phyloP scores from a whole-genome alignment of 1,140 invertebrate species.

The Fopius arisanus region DNA sequence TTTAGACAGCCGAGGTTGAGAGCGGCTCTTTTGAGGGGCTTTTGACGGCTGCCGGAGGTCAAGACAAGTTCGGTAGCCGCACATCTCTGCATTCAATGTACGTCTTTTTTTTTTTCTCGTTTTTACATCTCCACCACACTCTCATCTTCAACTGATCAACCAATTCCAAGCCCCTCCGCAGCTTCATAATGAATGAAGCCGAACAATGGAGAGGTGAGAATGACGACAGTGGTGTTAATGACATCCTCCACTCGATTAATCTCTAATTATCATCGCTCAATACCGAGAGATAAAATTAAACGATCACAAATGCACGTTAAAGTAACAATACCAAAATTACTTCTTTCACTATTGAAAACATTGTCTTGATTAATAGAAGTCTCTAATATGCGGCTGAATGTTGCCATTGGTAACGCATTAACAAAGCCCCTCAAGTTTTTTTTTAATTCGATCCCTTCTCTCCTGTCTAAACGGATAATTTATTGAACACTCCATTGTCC shows the following conservation, averaged over 20 bases:
- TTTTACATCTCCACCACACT: neutral
- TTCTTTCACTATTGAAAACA: neutral
- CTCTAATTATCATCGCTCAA: neutral
- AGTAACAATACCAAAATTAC: neutral
- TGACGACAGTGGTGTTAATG: conserved; percentile 6
- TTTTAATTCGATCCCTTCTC: conserved; percentile 3
- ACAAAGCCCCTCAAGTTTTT: neutral
- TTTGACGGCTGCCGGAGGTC: conserved; percentile 50
- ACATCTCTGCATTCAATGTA: conserved; percentile 39
- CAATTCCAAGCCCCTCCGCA: conserved; percentile 21
- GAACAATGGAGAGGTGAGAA: neutral
- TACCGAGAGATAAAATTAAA: neutral
- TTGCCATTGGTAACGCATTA: neutral
- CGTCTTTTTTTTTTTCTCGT: conserved; percentile 22
- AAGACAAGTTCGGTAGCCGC: conserved; percentile 51
- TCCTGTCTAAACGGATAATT: neutral
- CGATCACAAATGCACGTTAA: neutral
- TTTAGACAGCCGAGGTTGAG: conserved; percentile 44
- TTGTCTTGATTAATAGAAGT: neutral
- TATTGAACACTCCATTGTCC: neutral
- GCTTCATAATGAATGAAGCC: neutral
- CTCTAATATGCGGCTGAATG: neutral
- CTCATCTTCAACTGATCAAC: conserved; percentile 27
- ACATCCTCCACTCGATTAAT: neutral
- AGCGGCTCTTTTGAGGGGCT: conserved; percentile 53